Percentiles rank a stretch among this genome's conserved stretches.
phyloP scores from a whole-genome alignment of 2,113 vertebrate genomes.

The Brachionichthys hirsutus region DNA sequence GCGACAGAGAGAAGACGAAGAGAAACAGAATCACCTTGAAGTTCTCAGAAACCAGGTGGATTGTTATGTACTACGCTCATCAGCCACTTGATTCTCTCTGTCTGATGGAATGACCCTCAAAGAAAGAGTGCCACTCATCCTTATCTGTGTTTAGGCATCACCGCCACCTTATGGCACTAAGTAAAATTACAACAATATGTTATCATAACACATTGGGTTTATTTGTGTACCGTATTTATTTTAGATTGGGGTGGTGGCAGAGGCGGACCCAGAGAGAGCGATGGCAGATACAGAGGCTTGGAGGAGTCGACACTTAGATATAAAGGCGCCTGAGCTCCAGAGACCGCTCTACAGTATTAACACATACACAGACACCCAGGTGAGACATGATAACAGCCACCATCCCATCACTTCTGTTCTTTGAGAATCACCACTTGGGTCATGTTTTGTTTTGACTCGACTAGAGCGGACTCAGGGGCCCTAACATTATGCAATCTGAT shows the following conservation, averaged over 20 bases:
- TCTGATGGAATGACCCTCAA: conserved; percentile 19
- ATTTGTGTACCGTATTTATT: conserved; percentile 8
- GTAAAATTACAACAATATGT: conserved; percentile 14
- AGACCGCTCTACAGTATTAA: conserved; percentile 87
- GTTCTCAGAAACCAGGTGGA: conserved; percentile 85
- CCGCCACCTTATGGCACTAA: conserved; percentile 64
- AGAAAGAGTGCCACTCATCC: background rate
- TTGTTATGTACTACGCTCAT: conserved; percentile 39
- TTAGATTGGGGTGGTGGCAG: conserved; percentile 83
- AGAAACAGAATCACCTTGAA: conserved; percentile 76
- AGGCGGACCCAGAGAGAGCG: conserved; percentile 83
- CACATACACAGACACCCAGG: conserved; percentile 90
- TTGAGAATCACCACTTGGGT: conserved; percentile 12
- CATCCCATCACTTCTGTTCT: conserved; percentile 15
- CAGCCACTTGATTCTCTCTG: conserved; percentile 27
- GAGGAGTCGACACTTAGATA: conserved; percentile 72
- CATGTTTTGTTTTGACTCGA: conserved; percentile 30
- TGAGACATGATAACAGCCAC: conserved; percentile 49
- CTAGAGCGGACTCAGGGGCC: conserved; percentile 25
- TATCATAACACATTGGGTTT: background rate
- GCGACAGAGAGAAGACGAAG: conserved; percentile 68
- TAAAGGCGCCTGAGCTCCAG: conserved; percentile 79
- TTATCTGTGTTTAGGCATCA: conserved; percentile 18
- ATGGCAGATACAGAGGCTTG: conserved; percentile 86
- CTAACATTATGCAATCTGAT: conserved; percentile 35